phyloP scores from a whole-genome alignment of 1,140 invertebrate species.

The Diorhabda carinulata region DNA sequence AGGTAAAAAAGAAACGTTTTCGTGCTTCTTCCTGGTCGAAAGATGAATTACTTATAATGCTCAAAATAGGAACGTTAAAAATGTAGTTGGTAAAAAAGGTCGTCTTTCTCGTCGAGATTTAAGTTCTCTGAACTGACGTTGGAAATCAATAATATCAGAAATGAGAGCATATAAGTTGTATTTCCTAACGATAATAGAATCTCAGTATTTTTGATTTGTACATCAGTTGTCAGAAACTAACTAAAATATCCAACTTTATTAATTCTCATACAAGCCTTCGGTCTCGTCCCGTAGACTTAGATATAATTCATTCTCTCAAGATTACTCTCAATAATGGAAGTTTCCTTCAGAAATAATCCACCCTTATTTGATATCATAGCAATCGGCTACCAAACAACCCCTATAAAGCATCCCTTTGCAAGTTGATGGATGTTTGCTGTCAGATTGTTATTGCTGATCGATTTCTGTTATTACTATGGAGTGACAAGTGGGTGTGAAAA shows the following conservation, averaged over 20 bases:
- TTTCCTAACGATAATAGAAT: too few relatives aligned
- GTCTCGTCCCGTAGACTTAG: background rate
- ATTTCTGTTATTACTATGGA: slow-evolving; percentile 39
- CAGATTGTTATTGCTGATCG: slow-evolving; percentile 39
- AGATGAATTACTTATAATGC: slow-evolving; percentile 18
- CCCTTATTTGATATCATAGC: slow-evolving; percentile 24
- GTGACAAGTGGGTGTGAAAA: slow-evolving; percentile 35
- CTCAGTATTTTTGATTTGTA: too few relatives aligned
- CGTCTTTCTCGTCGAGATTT: background rate
- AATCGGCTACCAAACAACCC: slow-evolving; percentile 18
- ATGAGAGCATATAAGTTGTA: too few relatives aligned
- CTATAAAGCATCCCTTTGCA: slow-evolving; percentile 16
- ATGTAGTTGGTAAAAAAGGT: background rate
- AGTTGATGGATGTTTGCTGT: slow-evolving; percentile 29
- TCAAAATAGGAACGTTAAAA: background rate
- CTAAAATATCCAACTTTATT: background rate
- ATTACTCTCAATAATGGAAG: slow-evolving; percentile 19
- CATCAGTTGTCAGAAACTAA: too few relatives aligned
- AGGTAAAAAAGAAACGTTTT: slow-evolving; percentile 15
- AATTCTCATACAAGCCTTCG: background rate
- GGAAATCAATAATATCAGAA: too few relatives aligned
- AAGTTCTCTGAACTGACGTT: background rate
- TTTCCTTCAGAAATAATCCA: slow-evolving; percentile 23
- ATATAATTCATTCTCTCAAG: slow-evolving; percentile 10
- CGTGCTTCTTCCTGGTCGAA: slow-evolving; percentile 8